A percentile compares a stretch with the other conserved stretches of the same genome.
phyloP scores from a whole-genome alignment of 2,797 vertebrate genomes.

The Arremon brunneinucha region DNA sequence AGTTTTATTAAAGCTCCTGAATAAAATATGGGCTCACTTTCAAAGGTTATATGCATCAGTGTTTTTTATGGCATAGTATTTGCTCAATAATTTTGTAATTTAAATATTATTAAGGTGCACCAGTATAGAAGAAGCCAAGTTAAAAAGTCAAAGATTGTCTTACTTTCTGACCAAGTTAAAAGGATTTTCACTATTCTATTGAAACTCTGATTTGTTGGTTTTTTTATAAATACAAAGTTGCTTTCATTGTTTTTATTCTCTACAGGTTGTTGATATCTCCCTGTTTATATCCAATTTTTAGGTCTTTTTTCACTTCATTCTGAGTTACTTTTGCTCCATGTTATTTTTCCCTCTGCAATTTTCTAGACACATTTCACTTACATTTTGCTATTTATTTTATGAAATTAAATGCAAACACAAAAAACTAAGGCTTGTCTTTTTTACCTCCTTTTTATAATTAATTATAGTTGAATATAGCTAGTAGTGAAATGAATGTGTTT shows the following conservation, averaged over 20 bases:
- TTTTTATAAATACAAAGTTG: accelerated
- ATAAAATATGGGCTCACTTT: not conserved
- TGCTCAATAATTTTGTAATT: not conserved
- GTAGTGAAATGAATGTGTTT: not conserved
- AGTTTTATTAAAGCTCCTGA: not conserved
- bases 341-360: not conserved
- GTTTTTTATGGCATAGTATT: not conserved
- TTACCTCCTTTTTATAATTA: not conserved
- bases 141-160: not conserved
- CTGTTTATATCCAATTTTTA: not conserved
- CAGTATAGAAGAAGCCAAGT: not conserved
- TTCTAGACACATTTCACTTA: not conserved
- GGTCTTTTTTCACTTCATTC: not conserved
- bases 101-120: not conserved
- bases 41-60: not conserved
- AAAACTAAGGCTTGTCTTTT: not conserved
- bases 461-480: not conserved
- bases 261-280: not conserved
- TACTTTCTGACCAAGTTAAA: not conserved
- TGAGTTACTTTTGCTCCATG: not conserved
- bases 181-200: not conserved
- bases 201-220: not conserved
- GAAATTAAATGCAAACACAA: not conserved
- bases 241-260: not conserved
- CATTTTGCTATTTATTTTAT: not conserved